phyloP scores from a whole-genome alignment of 2,888 invertebrate genomes.

The Polymixis lichenea region DNA sequence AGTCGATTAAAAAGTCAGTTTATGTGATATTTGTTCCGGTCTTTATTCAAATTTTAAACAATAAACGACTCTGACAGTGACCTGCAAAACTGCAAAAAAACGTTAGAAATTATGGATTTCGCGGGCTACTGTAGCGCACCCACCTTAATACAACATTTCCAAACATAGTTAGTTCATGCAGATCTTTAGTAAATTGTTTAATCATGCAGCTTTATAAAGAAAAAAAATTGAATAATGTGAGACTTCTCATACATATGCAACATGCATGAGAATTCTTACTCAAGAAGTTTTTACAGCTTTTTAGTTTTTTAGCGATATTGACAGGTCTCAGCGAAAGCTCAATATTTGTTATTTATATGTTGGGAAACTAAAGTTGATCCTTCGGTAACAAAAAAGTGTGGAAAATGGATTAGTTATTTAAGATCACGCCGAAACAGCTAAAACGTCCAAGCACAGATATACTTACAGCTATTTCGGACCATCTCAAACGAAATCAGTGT shows the following conservation, averaged over 20 bases:
- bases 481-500: conserved; percentile 22
- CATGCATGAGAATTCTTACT: neutral
- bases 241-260: too few species aligned
- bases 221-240: neutral
- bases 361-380: neutral
- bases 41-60: too few species aligned
- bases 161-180: neutral
- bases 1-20: too few species aligned
- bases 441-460: neutral
- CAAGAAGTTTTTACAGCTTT: neutral
- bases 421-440: neutral
- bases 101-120: too few species aligned
- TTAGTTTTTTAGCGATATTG: neutral
- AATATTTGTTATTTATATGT: neutral
- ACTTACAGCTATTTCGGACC: neutral
- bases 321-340: neutral
- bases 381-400: neutral
- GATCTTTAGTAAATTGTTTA: neutral
- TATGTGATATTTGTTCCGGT: too few species aligned
- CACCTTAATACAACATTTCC: neutral
- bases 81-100: too few species aligned
- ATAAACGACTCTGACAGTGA: too few species aligned
- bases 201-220: neutral
- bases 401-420: neutral
- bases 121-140: too few species aligned